Evolutionary conservation across 1,140 invertebrate genomes (phyloP), one percentile per base, ranked within the genome.

Genomic region (Sarcophaga peregrina): DNA sequence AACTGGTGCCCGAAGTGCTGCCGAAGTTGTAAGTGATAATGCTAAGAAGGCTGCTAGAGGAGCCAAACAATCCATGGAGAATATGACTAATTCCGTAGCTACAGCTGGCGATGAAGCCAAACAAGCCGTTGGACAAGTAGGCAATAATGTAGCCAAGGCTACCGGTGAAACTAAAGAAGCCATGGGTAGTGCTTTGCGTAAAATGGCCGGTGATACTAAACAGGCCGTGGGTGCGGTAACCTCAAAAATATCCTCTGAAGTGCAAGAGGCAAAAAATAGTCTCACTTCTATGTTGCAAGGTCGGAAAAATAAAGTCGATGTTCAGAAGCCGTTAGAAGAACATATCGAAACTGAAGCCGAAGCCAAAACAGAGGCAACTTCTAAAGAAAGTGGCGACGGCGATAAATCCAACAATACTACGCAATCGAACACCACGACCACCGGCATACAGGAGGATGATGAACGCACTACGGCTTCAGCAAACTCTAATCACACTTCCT

Each of bases 401-500:
- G 25, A 37, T 37, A 86, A 88, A 58, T 84, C 83, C 8, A 72
- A 17, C 2, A 78, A 50, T 50, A 48, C 75, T 20, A 78, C 47
- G 6, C 2, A 86, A 72, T 11, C 88, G 20, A 86, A 85, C 15
- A 84, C 50, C 4, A 84, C 84, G 45, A 62, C 81, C 0, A 83
- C 85, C 54, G 75, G 48, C 0, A 86, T 85, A 8, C 85, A 86
- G 4, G 87, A 89, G 62, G 89, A 90, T 78, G 89, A 90, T 82
- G 89, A 90, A 62, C 85, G 89, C 0, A 90, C 89, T 20, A 90
- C 89, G 3, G 89, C 89, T 8, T 90, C 89, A 0, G 89, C 89
- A 3, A 90, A 90, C 80, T 90, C 89, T 0, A 88, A 86, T 46
- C 88, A 89, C 72, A 88, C 86, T 54, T 87, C 86, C 8, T 83